These are phyloP conservation scores for Pseudochirops cupreus DNA, from an alignment of 2,797 vertebrate genomes.

Conservation along the genomic window DNA sequence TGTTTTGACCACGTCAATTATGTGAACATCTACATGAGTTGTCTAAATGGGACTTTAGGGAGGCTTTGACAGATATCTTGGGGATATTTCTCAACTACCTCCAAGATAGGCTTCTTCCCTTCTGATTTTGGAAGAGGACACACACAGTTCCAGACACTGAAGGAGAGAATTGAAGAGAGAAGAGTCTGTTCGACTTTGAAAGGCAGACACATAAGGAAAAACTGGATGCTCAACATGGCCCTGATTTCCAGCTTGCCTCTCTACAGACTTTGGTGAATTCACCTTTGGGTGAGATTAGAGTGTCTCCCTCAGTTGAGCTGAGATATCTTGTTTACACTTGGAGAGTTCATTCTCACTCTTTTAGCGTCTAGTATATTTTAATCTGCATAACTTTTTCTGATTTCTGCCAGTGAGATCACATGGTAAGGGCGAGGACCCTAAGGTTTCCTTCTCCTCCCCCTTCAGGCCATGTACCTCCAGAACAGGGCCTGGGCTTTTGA, in stretches of 20 bases:
- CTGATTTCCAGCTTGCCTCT: neutral
- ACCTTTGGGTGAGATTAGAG: neutral
- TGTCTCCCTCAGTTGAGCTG: neutral
- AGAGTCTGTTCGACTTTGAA: neutral
- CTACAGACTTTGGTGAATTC: neutral
- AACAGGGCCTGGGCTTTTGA: fast-evolving
- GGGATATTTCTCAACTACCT: neutral
- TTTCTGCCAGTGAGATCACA: neutral
- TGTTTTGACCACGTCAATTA: neutral
- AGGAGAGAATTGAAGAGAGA: neutral
- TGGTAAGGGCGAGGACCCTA: neutral
- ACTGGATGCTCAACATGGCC: neutral
- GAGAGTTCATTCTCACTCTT: neutral
- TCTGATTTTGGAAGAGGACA: neutral
- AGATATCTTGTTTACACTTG: neutral
- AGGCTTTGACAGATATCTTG: neutral
- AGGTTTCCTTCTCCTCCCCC: neutral
- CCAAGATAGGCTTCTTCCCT: neutral
- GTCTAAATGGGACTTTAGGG: neutral
- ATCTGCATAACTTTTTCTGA: neutral
- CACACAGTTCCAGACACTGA: no score
- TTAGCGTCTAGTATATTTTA: neutral
- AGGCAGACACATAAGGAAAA: neutral
- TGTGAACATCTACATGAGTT: neutral
- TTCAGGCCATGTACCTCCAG: neutral